These are phyloP conservation scores for Eumacrocentrus americanus DNA, from an alignment of 2,888 invertebrate genomes.

Conservation along the genomic window DNA sequence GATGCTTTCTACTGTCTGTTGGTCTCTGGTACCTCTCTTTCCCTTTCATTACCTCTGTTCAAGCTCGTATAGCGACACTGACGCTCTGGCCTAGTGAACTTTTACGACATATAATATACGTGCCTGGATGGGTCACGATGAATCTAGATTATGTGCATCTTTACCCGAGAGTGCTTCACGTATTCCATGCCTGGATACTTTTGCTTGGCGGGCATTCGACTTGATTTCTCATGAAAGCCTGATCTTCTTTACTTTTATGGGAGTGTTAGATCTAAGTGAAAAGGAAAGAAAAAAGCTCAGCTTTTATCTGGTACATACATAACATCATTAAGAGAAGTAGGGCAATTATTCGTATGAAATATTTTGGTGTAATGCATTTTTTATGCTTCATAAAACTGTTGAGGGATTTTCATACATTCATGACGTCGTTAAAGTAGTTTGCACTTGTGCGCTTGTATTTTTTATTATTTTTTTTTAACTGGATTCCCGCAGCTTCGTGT, in stretches of 20 bases:
- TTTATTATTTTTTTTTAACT: too few species aligned
- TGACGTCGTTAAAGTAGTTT: too few species aligned
- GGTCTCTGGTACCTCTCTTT: background rate
- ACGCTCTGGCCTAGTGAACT: constrained; percentile 16
- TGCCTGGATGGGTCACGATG: constrained; percentile 35
- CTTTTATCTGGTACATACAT: too few species aligned
- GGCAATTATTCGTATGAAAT: too few species aligned
- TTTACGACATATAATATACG: constrained; percentile 33
- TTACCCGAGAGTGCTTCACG: constrained; percentile 29
- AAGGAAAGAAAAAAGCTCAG: too few species aligned
- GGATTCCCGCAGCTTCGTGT: too few species aligned
- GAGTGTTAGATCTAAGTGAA: background rate
- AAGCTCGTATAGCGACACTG: constrained; percentile 2
- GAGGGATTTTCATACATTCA: too few species aligned
- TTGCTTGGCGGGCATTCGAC: background rate
- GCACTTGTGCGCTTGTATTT: too few species aligned
- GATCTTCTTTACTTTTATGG: constrained; percentile 15
- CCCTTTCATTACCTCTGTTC: background rate
- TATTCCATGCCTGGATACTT: background rate
- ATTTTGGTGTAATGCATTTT: too few species aligned
- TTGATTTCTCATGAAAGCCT: background rate
- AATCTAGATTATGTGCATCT: constrained; percentile 34
- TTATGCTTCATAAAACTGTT: too few species aligned
- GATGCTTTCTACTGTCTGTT: too few species aligned
- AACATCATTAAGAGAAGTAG: background rate